Evolutionary conservation across 1,140 invertebrate genomes (phyloP).

Genomic region (Drosophila arawakana): DNA sequence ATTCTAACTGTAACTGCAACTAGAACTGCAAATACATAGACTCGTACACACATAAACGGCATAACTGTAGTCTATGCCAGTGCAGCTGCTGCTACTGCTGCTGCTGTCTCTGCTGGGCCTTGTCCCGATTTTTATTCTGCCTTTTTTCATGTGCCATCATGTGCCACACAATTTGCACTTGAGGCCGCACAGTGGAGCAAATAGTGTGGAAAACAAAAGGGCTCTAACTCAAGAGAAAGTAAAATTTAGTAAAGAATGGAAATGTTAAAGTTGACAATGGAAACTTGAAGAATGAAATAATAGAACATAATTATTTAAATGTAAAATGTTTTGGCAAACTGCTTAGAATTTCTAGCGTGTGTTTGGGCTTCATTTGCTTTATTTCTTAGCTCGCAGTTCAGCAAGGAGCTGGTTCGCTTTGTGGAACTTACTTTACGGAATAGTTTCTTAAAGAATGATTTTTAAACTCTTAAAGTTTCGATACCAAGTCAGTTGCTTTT

Average conservation of each 20-base stretch:
- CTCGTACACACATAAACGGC: background rate
- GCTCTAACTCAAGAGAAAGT: background rate
- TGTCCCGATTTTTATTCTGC: slow-evolving; percentile 68
- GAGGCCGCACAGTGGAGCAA: slow-evolving; percentile 39
- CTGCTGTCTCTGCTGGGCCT: slow-evolving; percentile 54
- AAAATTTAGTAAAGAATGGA: background rate
- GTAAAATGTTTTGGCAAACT: no score
- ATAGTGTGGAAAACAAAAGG: background rate
- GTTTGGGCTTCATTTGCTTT: no score
- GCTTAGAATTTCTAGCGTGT: no score
- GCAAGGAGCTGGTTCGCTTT: no score
- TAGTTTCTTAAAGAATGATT: no score
- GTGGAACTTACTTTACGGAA: no score
- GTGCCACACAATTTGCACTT: slow-evolving; percentile 55
- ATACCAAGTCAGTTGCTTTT: no score
- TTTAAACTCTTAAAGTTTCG: no score
- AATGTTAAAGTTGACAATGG: no score
- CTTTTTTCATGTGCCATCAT: slow-evolving; percentile 56
- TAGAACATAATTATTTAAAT: no score
- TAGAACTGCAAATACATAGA: slow-evolving; percentile 19
- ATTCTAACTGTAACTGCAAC: slow-evolving; percentile 67
- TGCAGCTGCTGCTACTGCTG: slow-evolving; percentile 54
- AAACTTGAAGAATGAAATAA: no score
- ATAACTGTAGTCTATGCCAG: slow-evolving; percentile 8
- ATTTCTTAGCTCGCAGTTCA: no score